phyloP scores from a whole-genome alignment of 2,888 invertebrate genomes.

The Catocala fraxini region DNA sequence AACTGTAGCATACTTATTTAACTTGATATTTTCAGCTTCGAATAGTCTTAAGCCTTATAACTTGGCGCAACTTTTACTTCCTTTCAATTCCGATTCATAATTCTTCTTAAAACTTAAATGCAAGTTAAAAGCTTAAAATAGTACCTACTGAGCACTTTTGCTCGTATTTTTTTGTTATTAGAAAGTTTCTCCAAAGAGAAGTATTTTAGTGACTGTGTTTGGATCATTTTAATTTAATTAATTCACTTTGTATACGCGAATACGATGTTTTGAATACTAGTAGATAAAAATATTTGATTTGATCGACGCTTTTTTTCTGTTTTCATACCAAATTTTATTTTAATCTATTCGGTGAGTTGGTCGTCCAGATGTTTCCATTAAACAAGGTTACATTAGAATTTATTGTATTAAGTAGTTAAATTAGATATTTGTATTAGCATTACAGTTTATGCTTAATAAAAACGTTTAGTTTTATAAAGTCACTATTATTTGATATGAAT shows the following conservation, averaged over 20 bases:
- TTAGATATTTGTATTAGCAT: no score
- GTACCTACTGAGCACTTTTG: conserved; percentile 65
- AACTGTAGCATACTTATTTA: conserved; percentile 13
- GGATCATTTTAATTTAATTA: conserved; percentile 18
- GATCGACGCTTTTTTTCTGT: no score
- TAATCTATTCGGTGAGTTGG: no score
- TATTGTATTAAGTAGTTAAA: no score
- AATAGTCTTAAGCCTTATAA: conserved; percentile 49
- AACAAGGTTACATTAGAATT: no score
- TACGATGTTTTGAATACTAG: no score
- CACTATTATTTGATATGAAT: no score
- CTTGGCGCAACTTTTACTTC: conserved; percentile 68
- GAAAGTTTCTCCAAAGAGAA: conserved; percentile 59
- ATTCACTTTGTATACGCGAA: not conserved
- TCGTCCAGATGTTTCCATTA: no score
- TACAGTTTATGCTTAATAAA: no score
- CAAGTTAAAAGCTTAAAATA: conserved; percentile 78
- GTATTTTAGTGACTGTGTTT: conserved; percentile 49
- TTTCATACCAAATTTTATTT: no score
- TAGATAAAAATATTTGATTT: no score
- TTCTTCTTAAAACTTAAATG: conserved; percentile 78
- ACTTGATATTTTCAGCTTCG: conserved; percentile 49
- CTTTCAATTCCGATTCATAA: conserved; percentile 76
- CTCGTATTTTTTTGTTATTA: conserved; percentile 65
- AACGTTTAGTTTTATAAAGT: no score